phyloP scores from a whole-genome alignment of 1,140 invertebrate genomes.

The Heliconius melpomene region DNA sequence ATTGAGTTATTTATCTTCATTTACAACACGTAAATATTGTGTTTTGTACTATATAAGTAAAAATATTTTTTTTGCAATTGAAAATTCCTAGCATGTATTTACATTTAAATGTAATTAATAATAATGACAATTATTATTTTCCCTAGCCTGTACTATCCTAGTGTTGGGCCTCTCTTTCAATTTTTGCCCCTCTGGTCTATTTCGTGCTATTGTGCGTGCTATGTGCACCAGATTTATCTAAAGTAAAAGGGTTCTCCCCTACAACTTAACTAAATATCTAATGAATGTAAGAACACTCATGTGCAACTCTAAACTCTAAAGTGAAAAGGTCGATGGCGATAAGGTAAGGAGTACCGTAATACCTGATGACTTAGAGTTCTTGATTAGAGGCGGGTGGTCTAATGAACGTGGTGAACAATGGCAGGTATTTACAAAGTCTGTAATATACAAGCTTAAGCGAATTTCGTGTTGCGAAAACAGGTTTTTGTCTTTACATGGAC shows the following conservation, averaged over 20 bases:
- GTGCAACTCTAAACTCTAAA: not conserved
- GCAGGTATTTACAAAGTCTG: not conserved
- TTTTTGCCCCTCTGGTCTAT: too few species aligned
- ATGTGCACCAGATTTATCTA: too few species aligned
- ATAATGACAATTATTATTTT: not conserved
- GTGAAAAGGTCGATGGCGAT: not conserved
- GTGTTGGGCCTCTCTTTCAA: too few species aligned
- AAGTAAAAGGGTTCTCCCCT: too few species aligned
- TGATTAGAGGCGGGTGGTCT: constrained; percentile 6
- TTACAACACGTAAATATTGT: not conserved
- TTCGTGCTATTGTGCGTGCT: too few species aligned
- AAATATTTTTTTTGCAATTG: not conserved
- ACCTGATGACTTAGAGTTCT: not conserved
- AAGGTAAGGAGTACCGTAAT: not conserved
- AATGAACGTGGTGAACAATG: not conserved
- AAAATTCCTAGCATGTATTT: not conserved
- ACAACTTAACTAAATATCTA: too few species aligned
- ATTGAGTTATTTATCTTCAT: not conserved
- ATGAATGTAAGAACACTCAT: too few species aligned
- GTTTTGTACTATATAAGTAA: not conserved
- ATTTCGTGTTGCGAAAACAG: not conserved
- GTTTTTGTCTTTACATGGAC: not conserved
- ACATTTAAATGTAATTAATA: not conserved
- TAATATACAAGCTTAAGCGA: not conserved
- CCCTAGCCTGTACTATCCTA: too few species aligned